Evolutionary conservation across 2,797 vertebrate genomes (phyloP).

Genomic region (Muscicapa comitata): DNA sequence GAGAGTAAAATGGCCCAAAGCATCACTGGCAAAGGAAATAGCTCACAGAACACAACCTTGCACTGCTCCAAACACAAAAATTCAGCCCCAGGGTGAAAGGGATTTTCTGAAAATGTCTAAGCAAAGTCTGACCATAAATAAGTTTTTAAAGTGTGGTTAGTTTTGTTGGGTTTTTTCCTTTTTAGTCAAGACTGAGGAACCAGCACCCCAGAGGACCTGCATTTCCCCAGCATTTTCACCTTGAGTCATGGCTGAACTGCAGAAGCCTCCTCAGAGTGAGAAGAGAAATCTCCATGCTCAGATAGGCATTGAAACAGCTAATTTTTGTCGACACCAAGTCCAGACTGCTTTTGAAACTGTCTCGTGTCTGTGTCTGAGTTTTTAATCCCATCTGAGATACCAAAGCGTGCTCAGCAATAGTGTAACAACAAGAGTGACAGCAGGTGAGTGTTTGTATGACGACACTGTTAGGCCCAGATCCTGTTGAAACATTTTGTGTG

Average conservation of each 20-base stretch:
- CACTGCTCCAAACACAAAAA: background rate
- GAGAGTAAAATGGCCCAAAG: background rate
- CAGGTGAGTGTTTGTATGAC: background rate
- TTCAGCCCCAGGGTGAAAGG: background rate
- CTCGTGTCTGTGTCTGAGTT: background rate
- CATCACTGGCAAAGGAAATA: background rate
- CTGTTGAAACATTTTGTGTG: background rate
- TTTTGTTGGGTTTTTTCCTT: background rate
- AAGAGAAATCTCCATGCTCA: background rate
- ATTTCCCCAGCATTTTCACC: background rate
- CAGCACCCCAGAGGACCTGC: background rate
- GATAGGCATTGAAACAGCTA: background rate
- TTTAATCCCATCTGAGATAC: background rate
- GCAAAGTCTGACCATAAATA: background rate
- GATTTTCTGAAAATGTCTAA: background rate
- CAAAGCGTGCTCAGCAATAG: background rate
- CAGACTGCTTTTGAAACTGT: background rate
- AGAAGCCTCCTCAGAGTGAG: background rate
- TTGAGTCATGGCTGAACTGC: background rate
- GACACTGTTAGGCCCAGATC: too few species aligned
- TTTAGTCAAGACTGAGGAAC: background rate
- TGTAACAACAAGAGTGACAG: fast-evolving
- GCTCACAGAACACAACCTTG: background rate
- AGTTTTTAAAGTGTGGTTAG: background rate
- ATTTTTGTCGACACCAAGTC: background rate